Percentiles rank a stretch among this genome's conserved stretches.
Evolutionary conservation across 2,888 invertebrate genomes (phyloP).

Genomic region (Limnephilus lunatus): DNA sequence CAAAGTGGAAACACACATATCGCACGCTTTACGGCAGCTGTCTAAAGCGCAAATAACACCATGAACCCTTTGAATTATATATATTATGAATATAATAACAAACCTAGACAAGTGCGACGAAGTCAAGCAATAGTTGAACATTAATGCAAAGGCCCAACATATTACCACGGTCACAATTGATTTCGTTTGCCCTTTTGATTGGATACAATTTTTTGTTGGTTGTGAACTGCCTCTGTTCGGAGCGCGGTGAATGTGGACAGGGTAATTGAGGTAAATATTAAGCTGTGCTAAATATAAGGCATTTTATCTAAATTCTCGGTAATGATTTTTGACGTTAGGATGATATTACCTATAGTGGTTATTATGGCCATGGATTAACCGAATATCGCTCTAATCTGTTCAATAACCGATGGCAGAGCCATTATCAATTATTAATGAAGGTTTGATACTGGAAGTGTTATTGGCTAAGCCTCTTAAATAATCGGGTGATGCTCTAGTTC

Average conservation of each 20-base stretch:
- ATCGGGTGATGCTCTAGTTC: neutral
- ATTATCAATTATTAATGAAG: neutral
- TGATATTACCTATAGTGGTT: neutral
- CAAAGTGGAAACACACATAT: constrained; percentile 27
- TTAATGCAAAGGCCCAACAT: no score
- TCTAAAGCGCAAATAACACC: neutral
- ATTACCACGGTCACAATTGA: no score
- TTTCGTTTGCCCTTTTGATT: no score
- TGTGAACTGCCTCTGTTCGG: no score
- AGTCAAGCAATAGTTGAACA: no score
- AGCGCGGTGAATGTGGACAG: no score
- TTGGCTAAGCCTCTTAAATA: neutral
- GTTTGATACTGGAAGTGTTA: neutral
- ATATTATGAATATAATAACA: neutral
- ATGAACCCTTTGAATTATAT: neutral
- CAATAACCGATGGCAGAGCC: neutral
- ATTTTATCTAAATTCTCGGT: neutral
- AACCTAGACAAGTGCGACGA: neutral
- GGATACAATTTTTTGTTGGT: no score
- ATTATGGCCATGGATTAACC: neutral
- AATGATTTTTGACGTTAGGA: neutral
- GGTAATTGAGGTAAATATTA: neutral
- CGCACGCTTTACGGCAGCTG: neutral
- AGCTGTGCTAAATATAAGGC: neutral
- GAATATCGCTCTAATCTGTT: neutral